Base-by-base conservation (phyloP, 2,113 vertebrate genomes). In the Dasyornis broadbenti region DNA sequence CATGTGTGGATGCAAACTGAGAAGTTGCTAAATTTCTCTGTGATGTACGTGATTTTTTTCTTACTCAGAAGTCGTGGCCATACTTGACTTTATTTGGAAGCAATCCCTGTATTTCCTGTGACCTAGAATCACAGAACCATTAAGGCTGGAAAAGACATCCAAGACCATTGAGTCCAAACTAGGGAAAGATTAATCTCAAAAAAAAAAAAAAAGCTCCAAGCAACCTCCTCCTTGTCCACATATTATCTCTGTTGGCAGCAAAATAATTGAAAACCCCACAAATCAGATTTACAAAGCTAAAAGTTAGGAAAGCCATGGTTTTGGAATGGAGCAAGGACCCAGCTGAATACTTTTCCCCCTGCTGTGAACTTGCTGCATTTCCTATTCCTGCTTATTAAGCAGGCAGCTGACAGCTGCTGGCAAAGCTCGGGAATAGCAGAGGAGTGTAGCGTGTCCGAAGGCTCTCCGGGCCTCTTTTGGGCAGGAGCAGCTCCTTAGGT, bases 321-420 rank as follows among this genome's bases (percentile, higher is more conserved):
- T 28, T 13, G 40, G 61, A 53, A 21, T 1, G 17, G 65, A 89
- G 37, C 40, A 23, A 71, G 21, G 69, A 75, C 49, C 18, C 22
- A 24, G 13, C 5, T 0, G 7, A 16, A 33, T 6, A 12, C 68
- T 52, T 64, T 80, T 45, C 24, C 15, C 63, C 7, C 27, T 24
- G 60, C 39, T 60, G 33, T 26, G 8, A 75, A 39, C 86, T 78
- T 26, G 45, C 75, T 47, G 78, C 59, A 35, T 87, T 91, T 89
- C 93, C 78, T 69, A 35, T 44, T 79, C 75, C 33, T 85, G 87
- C 82, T 86, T 56, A 44, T 77, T 31, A 83, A 94, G 82, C 86
- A 72, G 73, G 37, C 77, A 82, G 89, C 70, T 23, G 10, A 40
- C 95, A 96, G 96, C 95, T 94, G 96, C 52, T 93, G 93, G 92